These are phyloP conservation scores for Caenorhabditis zanzibari DNA, from an alignment of 2,888 invertebrate genomes.

Conservation along the genomic window DNA sequence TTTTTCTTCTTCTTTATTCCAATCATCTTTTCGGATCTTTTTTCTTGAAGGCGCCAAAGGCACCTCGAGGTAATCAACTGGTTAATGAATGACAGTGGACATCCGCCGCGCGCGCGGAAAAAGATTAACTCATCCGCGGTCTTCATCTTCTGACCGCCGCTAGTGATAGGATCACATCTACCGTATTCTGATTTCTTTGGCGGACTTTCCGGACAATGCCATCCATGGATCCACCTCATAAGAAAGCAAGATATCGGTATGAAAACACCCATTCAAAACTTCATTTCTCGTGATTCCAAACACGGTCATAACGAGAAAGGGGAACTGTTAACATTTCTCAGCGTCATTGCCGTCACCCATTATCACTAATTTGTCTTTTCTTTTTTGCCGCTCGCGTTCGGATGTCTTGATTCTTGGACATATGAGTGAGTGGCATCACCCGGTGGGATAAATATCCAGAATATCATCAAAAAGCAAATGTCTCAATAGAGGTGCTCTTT, in stretches of 20 bases:
- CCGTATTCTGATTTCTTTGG: slow-evolving; percentile 31
- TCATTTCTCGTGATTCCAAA: slow-evolving; percentile 35
- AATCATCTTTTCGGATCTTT: slow-evolving; percentile 34
- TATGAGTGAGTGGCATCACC: slow-evolving; percentile 18
- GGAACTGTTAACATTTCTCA: slow-evolving; percentile 62
- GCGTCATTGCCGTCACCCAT: slow-evolving; percentile 58
- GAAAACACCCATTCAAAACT: slow-evolving; percentile 16
- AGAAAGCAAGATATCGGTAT: slow-evolving; percentile 8
- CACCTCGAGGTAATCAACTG: slow-evolving; percentile 64
- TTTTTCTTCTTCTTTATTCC: neutral
- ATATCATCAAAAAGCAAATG: slow-evolving; percentile 58
- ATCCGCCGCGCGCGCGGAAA: slow-evolving; percentile 56
- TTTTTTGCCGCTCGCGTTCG: slow-evolving; percentile 40
- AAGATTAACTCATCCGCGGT: slow-evolving; percentile 63
- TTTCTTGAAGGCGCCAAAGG: slow-evolving; percentile 34
- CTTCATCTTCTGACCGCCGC: slow-evolving; percentile 17
- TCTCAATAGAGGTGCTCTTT: slow-evolving; percentile 48
- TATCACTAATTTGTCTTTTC: slow-evolving; percentile 60
- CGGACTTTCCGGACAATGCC: slow-evolving; percentile 19
- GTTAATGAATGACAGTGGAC: slow-evolving; percentile 66
- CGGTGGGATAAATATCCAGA: slow-evolving; percentile 17
- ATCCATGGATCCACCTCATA: neutral
- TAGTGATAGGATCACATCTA: slow-evolving; percentile 36
- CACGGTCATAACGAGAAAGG: slow-evolving; percentile 48
- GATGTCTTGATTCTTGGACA: slow-evolving; percentile 55